Base-by-base conservation (phyloP, 1,140 invertebrate species). In the Hesperophylax magnus region DNA sequence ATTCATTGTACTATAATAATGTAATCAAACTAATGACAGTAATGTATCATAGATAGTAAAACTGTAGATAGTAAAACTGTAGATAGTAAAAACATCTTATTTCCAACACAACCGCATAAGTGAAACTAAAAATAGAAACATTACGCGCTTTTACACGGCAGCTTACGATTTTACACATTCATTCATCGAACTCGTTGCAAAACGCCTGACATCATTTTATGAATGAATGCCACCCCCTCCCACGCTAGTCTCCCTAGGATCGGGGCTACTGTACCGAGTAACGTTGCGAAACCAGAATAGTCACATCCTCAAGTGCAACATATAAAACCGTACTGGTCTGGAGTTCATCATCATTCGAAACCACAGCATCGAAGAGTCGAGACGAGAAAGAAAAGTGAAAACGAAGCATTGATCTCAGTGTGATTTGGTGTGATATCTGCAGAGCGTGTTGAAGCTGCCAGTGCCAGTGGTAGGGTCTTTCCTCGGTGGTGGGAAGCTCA, bases 201-300 rank as follows among this genome's bases (percentile, higher is more conserved):
- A 82, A 82, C 20, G n/a, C n/a, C 47, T 83, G 82, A 83, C 77
- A 75, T 81, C 76, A 83, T 63, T 8, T 77, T 60, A 79, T 83
- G 82, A 83, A 83, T 83, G 82, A 79, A 83, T 22, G 24, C 39
- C 76, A 81, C 31, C 71, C 80, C 80, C 80, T 78, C 81, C 77
- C 77, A 79, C 81, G 65, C 56, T n/a, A 69, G 22, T 7, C 52
- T 65, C 72, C 72, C 56, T 60, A 34, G 72, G 15, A 72, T 15
- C 53, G 3, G 27, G 11, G 27, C 27, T 39, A 17, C 58, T 17
- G 8, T 78, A 14, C 22, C 27, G 71, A 61, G 61, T 61, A 52
- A 47, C 20, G 53, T 81, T 81, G 31, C 74, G 74, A 67, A 76
- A 77, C 24, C 11, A 27, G 53, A 18, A 18, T 17, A 56, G 9